These are phyloP conservation scores for Drosophila lini DNA, from an alignment of 1,140 invertebrate species.

Conservation along the genomic window DNA sequence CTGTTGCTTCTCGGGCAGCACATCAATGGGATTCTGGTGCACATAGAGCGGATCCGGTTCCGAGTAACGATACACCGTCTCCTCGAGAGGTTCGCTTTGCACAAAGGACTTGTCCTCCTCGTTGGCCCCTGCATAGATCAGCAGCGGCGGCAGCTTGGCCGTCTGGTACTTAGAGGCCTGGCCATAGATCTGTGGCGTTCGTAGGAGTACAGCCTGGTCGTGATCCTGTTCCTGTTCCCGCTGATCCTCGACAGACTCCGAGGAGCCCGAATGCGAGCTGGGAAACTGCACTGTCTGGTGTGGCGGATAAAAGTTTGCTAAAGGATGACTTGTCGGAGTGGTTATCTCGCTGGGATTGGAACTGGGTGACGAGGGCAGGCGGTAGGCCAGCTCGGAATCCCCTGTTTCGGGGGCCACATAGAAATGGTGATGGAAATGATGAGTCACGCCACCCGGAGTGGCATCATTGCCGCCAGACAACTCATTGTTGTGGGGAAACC, in stretches of 20 bases:
- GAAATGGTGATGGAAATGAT: conserved; percentile 85
- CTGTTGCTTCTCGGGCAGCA: conserved; percentile 44
- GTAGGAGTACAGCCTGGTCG: conserved; percentile 42
- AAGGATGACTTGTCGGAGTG: conserved; percentile 2
- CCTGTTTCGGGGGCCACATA: conserved; percentile 66
- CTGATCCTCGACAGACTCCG: conserved; percentile 50
- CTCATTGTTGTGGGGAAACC: conserved; percentile 35
- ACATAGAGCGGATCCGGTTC: conserved; percentile 84
- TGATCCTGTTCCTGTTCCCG: neutral
- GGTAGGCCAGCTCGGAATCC: conserved; percentile 29
- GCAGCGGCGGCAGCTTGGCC: conserved; percentile 60
- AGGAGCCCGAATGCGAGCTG: conserved; percentile 33
- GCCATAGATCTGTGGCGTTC: conserved; percentile 53
- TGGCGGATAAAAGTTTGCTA: conserved; percentile 1
- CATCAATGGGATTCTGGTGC: conserved; percentile 59
- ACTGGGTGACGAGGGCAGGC: neutral
- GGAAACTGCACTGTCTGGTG: conserved; percentile 51
- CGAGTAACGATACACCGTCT: conserved; percentile 75
- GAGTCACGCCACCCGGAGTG: conserved; percentile 51
- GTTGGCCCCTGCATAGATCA: conserved; percentile 63
- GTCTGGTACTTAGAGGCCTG: conserved; percentile 44
- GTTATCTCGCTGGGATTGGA: conserved; percentile 16
- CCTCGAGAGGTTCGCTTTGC: conserved; percentile 74
- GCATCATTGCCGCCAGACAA: conserved; percentile 3
- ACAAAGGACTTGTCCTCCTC: conserved; percentile 68